Percentiles rank a stretch among this genome's conserved stretches.
These are phyloP conservation scores for Drosophila chauvacae DNA, from an alignment of 1,140 invertebrate species.

Conservation along the genomic window DNA sequence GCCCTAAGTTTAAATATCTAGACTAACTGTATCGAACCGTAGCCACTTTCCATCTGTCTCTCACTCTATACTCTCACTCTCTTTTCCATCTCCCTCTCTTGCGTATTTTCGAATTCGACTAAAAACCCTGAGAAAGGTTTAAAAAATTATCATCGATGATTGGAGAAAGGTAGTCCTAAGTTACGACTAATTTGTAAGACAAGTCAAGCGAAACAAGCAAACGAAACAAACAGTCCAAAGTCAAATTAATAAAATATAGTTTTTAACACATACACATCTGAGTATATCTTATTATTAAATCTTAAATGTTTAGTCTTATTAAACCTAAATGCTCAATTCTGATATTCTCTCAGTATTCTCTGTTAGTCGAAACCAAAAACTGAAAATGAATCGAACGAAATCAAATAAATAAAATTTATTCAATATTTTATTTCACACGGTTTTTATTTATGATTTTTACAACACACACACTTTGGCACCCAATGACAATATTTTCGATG, in stretches of 20 bases:
- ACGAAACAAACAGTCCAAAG: constrained; percentile 70
- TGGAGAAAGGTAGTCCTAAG: constrained; percentile 39
- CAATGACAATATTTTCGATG: constrained; percentile 80
- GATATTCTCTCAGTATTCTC: constrained; percentile 10
- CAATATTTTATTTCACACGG: constrained; percentile 23
- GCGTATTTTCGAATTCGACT: constrained; percentile 44
- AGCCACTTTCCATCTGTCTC: constrained; percentile 32
- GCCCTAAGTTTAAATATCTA: constrained; percentile 52
- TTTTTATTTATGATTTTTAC: constrained; percentile 31
- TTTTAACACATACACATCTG: constrained; percentile 44
- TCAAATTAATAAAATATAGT: constrained; percentile 71
- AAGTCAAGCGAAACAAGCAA: constrained; percentile 57
- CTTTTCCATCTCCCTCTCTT: background rate
- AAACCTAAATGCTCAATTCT: constrained; percentile 19
- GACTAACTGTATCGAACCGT: constrained; percentile 32
- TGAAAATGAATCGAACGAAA: constrained; percentile 28
- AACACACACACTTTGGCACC: constrained; percentile 42
- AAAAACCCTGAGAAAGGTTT: constrained; percentile 77
- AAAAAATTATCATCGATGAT: constrained; percentile 66
- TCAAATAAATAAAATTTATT: constrained; percentile 60
- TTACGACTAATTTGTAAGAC: constrained; percentile 57
- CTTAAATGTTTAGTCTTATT: constrained; percentile 57
- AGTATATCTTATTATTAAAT: constrained; percentile 36
- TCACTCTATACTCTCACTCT: constrained; percentile 6
- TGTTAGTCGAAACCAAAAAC: constrained; percentile 55